Evolutionary conservation across 2,888 invertebrate genomes (phyloP).

Genomic region (Dicyrtomina minuta): DNA sequence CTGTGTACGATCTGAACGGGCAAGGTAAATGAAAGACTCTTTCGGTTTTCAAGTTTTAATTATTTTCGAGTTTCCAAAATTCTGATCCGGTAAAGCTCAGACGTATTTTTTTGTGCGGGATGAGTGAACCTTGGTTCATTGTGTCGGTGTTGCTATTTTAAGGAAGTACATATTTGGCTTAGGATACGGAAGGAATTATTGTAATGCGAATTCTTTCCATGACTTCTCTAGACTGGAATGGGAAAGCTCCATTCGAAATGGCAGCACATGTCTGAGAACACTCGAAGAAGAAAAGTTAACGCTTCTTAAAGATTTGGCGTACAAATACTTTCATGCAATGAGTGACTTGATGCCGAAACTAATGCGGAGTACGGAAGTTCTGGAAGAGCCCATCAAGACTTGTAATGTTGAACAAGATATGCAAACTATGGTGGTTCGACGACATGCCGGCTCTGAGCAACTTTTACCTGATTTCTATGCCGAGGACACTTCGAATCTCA

Average conservation of each 20-base stretch:
- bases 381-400: constrained; percentile 67
- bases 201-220: background rate
- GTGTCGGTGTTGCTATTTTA: too few species aligned
- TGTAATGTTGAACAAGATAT: constrained; percentile 66
- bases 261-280: constrained; percentile 80
- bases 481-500: constrained; percentile 87
- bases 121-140: too few species aligned
- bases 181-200: background rate
- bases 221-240: constrained; percentile 71
- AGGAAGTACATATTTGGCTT: background rate
- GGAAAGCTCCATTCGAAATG: constrained; percentile 85
- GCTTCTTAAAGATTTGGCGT: constrained; percentile 70
- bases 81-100: too few species aligned
- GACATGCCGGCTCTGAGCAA: constrained; percentile 76
- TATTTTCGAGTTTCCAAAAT: too few species aligned
- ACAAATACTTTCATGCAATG: constrained; percentile 62
- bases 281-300: constrained; percentile 85
- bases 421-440: constrained; percentile 66
- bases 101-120: too few species aligned
- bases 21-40: constrained; percentile 63
- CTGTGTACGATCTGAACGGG: constrained; percentile 85
- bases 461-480: constrained; percentile 91
- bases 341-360: constrained; percentile 74
- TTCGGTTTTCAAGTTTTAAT: too few species aligned
- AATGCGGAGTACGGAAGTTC: constrained; percentile 67